These are phyloP conservation scores for Sceloporus undulatus DNA, from an alignment of 2,113 vertebrate genomes.

Conservation along the genomic window DNA sequence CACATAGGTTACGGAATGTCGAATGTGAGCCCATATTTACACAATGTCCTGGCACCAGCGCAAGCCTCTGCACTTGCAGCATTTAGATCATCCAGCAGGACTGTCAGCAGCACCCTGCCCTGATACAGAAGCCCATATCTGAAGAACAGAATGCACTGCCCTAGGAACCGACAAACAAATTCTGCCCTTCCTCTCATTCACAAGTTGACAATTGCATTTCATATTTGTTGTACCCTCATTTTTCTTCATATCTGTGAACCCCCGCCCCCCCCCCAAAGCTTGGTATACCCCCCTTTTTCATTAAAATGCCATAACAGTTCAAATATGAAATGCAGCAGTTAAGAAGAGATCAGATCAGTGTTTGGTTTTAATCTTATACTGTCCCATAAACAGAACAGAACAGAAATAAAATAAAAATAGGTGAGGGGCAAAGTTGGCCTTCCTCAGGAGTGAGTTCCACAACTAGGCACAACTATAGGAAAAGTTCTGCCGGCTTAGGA, in stretches of 20 bases:
- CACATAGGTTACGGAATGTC: conserved; percentile 33
- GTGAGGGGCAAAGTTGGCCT: too few relatives aligned
- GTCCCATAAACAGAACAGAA: not conserved
- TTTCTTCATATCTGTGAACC: not conserved
- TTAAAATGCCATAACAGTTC: not conserved
- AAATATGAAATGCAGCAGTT: not conserved
- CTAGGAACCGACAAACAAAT: not conserved
- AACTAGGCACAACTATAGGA: not conserved
- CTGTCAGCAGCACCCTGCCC: fast-evolving
- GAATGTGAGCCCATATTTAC: not conserved
- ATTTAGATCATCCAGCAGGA: not conserved
- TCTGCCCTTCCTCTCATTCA: not conserved
- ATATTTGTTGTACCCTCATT: not conserved
- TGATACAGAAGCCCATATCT: too few relatives aligned
- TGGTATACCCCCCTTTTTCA: not conserved
- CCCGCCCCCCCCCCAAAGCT: not conserved
- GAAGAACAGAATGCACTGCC: not conserved
- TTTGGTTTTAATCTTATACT: too few relatives aligned
- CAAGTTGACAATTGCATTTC: not conserved
- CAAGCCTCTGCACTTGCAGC: fast-evolving
- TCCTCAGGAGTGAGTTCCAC: not conserved
- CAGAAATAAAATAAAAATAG: too few relatives aligned
- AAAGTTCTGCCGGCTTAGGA: not conserved
- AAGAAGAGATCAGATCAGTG: not conserved
- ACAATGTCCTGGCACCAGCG: not conserved